Conservation (phyloP, 2,113 vertebrate genomes). For the Struthio camelus region DNA sequence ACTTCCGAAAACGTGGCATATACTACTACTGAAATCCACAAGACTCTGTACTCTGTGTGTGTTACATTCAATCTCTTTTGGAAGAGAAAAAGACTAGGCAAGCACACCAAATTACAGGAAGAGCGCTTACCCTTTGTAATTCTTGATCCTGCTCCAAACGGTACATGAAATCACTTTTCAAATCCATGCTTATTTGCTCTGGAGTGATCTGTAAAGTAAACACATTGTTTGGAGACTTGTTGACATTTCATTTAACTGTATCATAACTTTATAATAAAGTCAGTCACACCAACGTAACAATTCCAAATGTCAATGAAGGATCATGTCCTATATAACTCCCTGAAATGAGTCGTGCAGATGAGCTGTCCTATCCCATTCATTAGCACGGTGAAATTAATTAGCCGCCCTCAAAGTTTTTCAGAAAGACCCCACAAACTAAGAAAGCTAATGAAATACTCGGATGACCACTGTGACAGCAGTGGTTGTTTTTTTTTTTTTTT, state of each 20-base stretch:
- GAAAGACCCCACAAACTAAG: background rate
- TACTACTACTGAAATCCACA: background rate
- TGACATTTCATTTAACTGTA: background rate
- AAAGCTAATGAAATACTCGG: background rate
- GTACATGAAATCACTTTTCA: conserved; percentile 83
- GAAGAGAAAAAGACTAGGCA: background rate
- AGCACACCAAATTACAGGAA: background rate
- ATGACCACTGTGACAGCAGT: background rate
- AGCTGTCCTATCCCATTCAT: background rate
- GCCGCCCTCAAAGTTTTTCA: background rate
- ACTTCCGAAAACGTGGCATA: background rate
- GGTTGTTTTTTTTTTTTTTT: too few species aligned
- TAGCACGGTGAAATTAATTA: background rate
- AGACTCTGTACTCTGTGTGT: background rate
- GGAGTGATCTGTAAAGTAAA: conserved; percentile 82
- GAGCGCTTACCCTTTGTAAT: conserved; percentile 81
- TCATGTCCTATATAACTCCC: background rate
- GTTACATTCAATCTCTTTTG: background rate
- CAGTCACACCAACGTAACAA: background rate
- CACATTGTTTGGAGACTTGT: background rate
- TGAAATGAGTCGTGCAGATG: background rate
- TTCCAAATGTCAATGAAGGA: background rate
- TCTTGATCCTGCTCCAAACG: conserved; percentile 85
- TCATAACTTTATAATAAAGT: background rate
- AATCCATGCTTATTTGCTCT: conserved; percentile 92